phyloP scores from a whole-genome alignment of 2,797 vertebrate species.

The Tamandua tetradactyla region DNA sequence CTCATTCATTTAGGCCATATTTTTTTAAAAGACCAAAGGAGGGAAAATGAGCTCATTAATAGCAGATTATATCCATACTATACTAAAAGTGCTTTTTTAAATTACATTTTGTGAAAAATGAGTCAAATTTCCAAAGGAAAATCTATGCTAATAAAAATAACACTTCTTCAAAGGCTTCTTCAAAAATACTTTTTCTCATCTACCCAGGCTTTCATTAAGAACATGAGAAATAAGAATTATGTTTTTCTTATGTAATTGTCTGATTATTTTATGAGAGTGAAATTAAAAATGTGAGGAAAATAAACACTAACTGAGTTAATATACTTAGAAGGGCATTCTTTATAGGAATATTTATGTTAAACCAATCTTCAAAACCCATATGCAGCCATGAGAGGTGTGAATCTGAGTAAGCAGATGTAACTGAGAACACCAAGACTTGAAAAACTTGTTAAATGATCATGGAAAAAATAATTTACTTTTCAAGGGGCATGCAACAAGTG shows the following conservation, averaged over 20 bases:
- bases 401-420: background rate
- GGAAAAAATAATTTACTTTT: conserved; percentile 20
- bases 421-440: background rate
- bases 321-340: background rate
- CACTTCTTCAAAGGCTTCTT: background rate
- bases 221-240: background rate
- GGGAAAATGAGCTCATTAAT: background rate
- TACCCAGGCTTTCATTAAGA: background rate
- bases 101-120: conserved; percentile 15
- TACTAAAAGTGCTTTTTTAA: background rate
- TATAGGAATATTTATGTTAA: background rate
- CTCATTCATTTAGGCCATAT: background rate
- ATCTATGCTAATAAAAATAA: background rate
- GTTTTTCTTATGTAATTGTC: background rate
- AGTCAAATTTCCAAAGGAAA: conserved; percentile 13
- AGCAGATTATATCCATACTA: background rate
- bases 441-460: conserved; percentile 6
- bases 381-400: background rate
- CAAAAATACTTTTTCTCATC: background rate
- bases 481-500: background rate
- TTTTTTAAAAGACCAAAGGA: background rate
- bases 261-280: background rate
- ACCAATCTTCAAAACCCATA: background rate
- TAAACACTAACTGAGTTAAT: background rate
- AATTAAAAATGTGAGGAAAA: conserved; percentile 30